Base-by-base conservation (phyloP, 2,888 invertebrate species). In the Miltochrista miniata region DNA sequence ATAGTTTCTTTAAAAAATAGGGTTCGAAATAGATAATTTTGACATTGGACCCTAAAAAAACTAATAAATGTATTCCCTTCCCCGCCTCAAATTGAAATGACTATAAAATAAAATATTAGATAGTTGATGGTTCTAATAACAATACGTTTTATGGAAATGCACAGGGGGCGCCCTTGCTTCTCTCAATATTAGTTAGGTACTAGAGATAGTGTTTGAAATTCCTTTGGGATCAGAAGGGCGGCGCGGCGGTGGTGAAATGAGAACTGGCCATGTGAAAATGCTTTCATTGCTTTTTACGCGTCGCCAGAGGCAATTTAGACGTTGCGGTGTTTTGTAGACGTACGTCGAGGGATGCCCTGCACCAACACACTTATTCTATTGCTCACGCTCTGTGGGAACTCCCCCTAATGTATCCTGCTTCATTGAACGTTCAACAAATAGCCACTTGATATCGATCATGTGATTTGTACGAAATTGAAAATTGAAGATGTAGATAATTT, bases 211-310 rank as follows among this genome's bases (percentile, higher is more conserved):
- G 80, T 87, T 88, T 73, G 81, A 79, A 81, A 88, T 90, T 89
- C 89, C 90, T 84, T 56, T 72, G 90, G 88, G 90, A 83, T 78
- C 74, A 72, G 75, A 80, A 79, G 86, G 85, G 83, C 73, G 80
- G n/a, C n/a, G n/a, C n/a, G n/a, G 72, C 72, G 72, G 79, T 75
- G 83, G 79, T 75, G 83, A 84, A 87, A 88, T 87, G 87, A 85
- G 84, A 87, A 87, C 86, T 87, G 78, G 79, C 84, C 87, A 87
- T 87, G 89, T 88, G 89, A 87, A n/a, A 90, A 87, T 83, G 87
- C 86, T 88, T 89, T 87, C 86, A 86, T 87, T 87, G 90, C 87
- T 84, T 88, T 88, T 90, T 85, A 83, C 87, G 85, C 87, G 81
- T 83, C 81, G 87, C 90, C 82, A 73, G 83, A 81, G 89, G 89